Percentiles rank a stretch among this genome's conserved stretches.
These are phyloP conservation scores for Atlantisia rogersi DNA, from an alignment of 2,113 vertebrate genomes.

Conservation along the genomic window DNA sequence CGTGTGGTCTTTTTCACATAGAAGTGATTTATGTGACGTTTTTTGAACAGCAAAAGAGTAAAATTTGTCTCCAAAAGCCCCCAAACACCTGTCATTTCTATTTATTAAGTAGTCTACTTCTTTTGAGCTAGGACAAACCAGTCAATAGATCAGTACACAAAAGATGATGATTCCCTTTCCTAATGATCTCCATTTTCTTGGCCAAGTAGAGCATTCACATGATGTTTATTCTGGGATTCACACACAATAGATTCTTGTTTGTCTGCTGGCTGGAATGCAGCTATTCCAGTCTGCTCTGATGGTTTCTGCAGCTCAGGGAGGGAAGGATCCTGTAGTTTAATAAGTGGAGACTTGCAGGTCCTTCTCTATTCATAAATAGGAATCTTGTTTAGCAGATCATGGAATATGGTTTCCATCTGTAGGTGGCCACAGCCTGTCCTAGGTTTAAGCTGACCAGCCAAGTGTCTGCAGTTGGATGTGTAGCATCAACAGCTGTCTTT, in stretches of 20 bases:
- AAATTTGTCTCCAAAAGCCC: background rate
- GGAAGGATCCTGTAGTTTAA: background rate
- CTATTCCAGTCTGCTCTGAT: background rate
- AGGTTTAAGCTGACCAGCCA: background rate
- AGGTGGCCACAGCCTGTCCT: background rate
- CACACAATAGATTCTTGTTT: background rate
- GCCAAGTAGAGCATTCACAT: background rate
- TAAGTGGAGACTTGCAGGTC: background rate
- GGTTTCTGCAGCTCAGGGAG: background rate
- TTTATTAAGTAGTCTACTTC: background rate
- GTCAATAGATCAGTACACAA: background rate
- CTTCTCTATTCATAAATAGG: background rate
- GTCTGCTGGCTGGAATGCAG: background rate
- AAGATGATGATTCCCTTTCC: background rate
- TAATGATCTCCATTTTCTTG: background rate
- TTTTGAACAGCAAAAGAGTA: background rate
- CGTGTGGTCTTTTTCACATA: background rate
- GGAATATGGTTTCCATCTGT: background rate
- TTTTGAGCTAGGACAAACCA: background rate
- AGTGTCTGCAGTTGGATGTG: background rate
- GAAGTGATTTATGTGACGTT: background rate
- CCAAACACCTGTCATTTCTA: background rate
- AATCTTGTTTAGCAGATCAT: background rate
- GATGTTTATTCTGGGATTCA: background rate
- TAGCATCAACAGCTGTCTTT: background rate